Evolutionary conservation across 2,888 invertebrate genomes (phyloP).

Genomic region (Pinctada fucata): DNA sequence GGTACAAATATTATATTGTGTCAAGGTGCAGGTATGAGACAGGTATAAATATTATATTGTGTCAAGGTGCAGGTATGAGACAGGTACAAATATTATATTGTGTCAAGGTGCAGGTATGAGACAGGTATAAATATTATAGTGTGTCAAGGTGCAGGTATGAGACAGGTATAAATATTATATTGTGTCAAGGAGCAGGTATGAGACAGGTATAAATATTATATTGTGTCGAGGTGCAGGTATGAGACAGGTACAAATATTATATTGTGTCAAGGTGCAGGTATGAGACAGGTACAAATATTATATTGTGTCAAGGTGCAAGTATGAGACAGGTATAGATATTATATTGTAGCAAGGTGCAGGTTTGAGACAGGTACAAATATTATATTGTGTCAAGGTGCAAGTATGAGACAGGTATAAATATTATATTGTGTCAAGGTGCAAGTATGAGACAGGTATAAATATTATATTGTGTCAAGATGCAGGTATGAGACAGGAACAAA

Average conservation of each 20-base stretch:
- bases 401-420: slow-evolving; percentile 64
- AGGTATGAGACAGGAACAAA: too few relatives aligned
- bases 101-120: too few relatives aligned
- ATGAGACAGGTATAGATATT: slow-evolving; percentile 62
- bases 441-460: too few relatives aligned
- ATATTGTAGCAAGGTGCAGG: too few relatives aligned
- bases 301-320: slow-evolving; percentile 63
- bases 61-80: slow-evolving; percentile 67
- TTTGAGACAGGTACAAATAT: too few relatives aligned
- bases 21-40: too few relatives aligned
- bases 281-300: too few relatives aligned
- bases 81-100: slow-evolving; percentile 49
- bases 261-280: too few relatives aligned
- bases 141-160: slow-evolving; percentile 67
- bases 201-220: background rate
- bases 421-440: too few relatives aligned
- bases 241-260: slow-evolving; percentile 60
- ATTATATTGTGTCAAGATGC: too few relatives aligned
- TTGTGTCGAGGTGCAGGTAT: slow-evolving; percentile 64
- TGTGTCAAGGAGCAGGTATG: too few relatives aligned
- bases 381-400: slow-evolving; percentile 62
- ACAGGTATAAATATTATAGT: too few relatives aligned
- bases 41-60: slow-evolving; percentile 40
- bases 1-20: slow-evolving; percentile 43
- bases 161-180: slow-evolving; percentile 53